A percentile compares a stretch with the other conserved stretches of the same genome.
Evolutionary conservation across 2,113 vertebrate genomes (phyloP).

Genomic region (Eudyptes chrysolophus): DNA sequence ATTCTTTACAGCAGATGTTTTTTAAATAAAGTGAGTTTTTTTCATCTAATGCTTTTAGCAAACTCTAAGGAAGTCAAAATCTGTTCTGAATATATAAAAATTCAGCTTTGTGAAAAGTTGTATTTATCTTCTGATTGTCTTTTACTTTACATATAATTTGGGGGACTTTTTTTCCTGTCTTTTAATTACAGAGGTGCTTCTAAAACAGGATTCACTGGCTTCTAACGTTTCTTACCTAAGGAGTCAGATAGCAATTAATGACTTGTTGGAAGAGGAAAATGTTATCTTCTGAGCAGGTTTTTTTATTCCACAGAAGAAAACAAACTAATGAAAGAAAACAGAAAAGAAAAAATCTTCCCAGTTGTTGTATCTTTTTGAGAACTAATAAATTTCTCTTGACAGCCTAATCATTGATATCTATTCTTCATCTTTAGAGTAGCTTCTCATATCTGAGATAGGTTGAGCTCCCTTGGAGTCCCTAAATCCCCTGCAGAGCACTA

Average conservation of each 20-base stretch:
- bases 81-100: not conserved
- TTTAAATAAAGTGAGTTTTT: not conserved
- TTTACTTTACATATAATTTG: not conserved
- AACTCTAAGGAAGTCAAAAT: conserved; percentile 17
- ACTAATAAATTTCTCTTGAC: not conserved
- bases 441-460: not conserved
- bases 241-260: not conserved
- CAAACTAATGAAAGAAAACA: not conserved
- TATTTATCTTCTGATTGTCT: not conserved
- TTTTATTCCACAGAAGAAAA: not conserved
- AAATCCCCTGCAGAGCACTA: not conserved
- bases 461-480: not conserved
- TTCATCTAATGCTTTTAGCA: conserved; percentile 43
- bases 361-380: not conserved
- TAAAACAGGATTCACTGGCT: not conserved
- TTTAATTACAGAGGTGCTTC: not conserved
- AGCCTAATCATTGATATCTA: not conserved
- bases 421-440: not conserved
- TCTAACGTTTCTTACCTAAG: not conserved
- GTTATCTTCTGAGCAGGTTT: not conserved
- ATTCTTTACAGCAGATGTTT: conserved; percentile 49
- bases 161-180: not conserved
- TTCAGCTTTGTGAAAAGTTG: not conserved
- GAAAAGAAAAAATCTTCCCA: not conserved
- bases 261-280: not conserved